Evolutionary conservation across 2,888 invertebrate genomes (phyloP).

Genomic region (Sesamia inferens): DNA sequence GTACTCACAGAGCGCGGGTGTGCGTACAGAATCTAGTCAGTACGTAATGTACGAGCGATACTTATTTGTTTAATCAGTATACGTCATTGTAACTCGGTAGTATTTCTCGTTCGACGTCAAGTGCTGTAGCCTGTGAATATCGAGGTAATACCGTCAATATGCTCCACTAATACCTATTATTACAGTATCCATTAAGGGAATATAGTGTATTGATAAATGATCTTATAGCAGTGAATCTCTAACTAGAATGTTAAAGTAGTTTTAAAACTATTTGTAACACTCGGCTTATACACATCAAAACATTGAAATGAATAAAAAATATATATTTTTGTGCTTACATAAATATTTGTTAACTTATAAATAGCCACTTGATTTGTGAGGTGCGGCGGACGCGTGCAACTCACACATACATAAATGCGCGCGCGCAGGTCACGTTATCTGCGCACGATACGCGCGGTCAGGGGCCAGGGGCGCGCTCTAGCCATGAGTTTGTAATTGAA

Average conservation of each 20-base stretch:
- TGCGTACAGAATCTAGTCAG: conserved; percentile 59
- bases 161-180: background rate
- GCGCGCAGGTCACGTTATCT: conserved; percentile 67
- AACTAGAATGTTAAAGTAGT: background rate
- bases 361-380: conserved; percentile 19
- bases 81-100: conserved; percentile 54
- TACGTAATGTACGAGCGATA: conserved; percentile 67
- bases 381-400: conserved; percentile 28
- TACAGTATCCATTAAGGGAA: background rate
- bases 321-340: conserved; percentile 1
- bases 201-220: background rate
- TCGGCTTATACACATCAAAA: background rate
- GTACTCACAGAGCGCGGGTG: conserved; percentile 40
- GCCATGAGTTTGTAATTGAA: conserved; percentile 42
- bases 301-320: background rate
- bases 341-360: conserved; percentile 25
- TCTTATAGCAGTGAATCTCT: background rate
- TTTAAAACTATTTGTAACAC: background rate
- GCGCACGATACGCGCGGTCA: conserved; percentile 65
- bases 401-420: conserved; percentile 43
- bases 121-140: conserved; percentile 1
- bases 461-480: conserved; percentile 67
- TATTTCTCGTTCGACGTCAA: conserved; percentile 50
- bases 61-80: conserved; percentile 71
- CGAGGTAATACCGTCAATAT: background rate